Evolutionary conservation across 2,113 vertebrate species (phyloP).

Genomic region (Agelaius phoeniceus): DNA sequence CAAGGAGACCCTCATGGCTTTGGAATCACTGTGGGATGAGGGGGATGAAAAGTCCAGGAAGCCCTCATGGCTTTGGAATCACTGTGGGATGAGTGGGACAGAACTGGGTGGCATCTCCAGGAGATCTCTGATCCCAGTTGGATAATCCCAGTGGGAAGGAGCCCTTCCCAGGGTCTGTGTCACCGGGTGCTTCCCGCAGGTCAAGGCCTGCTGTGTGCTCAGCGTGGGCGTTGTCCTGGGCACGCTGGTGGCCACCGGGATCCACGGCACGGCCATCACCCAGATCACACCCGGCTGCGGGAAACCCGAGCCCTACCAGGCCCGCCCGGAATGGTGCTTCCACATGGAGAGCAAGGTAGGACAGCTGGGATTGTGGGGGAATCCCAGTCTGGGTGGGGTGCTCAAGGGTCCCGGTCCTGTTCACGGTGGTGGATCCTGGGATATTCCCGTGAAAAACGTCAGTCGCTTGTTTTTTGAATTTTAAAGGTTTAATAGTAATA

Average conservation of each 20-base stretch:
- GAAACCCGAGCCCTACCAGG: rapidly evolving
- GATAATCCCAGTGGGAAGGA: background rate
- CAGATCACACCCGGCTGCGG: rapidly evolving
- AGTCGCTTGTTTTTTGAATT: too few species aligned
- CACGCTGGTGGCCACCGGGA: background rate
- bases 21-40: background rate
- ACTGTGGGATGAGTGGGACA: background rate
- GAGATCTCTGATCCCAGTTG: rapidly evolving
- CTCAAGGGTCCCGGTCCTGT: rapidly evolving
- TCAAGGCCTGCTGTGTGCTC: background rate
- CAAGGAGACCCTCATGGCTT: background rate
- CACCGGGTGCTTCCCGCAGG: background rate
- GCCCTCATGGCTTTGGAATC: too few species aligned
- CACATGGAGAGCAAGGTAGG: rapidly evolving
- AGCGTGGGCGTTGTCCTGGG: background rate
- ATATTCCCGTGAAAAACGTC: rapidly evolving
- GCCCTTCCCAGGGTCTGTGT: rapidly evolving
- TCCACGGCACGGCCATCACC: conserved; percentile 13
- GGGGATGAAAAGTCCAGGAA: background rate
- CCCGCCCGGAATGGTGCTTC: background rate
- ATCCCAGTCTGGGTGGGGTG: too few species aligned
- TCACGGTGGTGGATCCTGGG: rapidly evolving
- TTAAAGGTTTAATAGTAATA: too few species aligned
- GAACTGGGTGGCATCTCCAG: background rate
- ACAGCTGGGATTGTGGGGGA: rapidly evolving